phyloP scores from a whole-genome alignment of 1,140 invertebrate species.

The Phthorimaea operculella region DNA sequence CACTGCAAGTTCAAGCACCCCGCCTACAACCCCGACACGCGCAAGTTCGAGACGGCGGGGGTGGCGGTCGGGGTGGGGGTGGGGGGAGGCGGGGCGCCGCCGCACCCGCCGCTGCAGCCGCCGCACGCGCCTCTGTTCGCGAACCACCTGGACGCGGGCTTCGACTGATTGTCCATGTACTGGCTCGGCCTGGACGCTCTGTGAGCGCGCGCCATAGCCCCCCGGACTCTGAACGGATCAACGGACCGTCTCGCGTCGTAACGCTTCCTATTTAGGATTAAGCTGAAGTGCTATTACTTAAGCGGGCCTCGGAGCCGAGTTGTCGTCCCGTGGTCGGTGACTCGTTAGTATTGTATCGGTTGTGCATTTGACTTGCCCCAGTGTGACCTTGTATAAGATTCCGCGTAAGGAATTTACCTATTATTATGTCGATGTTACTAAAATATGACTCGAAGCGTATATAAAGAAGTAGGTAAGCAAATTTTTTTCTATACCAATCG shows the following conservation, averaged over 20 bases:
- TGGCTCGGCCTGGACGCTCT: slow-evolving; percentile 55
- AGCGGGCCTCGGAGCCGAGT: slow-evolving; percentile 42
- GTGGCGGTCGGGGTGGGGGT: slow-evolving; percentile 54
- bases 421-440: slow-evolving; percentile 39
- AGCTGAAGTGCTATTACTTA: slow-evolving; percentile 66
- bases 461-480: slow-evolving; percentile 54
- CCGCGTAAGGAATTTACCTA: slow-evolving; percentile 41
- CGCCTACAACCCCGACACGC: slow-evolving; percentile 80
- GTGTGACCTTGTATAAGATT: slow-evolving; percentile 52
- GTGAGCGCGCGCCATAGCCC: slow-evolving; percentile 38
- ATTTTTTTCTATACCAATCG: slow-evolving; percentile 67
- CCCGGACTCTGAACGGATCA: slow-evolving; percentile 29
- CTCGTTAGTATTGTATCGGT: slow-evolving; percentile 65
- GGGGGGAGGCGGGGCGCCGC: slow-evolving; percentile 33
- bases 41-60: slow-evolving; percentile 79
- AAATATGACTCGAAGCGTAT: slow-evolving; percentile 47
- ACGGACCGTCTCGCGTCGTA: slow-evolving; percentile 41
- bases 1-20: slow-evolving; percentile 92
- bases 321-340: slow-evolving; percentile 35
- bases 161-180: slow-evolving; percentile 63
- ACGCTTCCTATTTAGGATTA: slow-evolving; percentile 62
- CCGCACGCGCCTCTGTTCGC: slow-evolving; percentile 64
- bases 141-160: slow-evolving; percentile 57
- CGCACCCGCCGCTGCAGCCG: slow-evolving; percentile 66
- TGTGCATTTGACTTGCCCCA: slow-evolving; percentile 65